Conservation (phyloP, 2,797 vertebrate genomes). For the Phataginus tetradactyla region DNA sequence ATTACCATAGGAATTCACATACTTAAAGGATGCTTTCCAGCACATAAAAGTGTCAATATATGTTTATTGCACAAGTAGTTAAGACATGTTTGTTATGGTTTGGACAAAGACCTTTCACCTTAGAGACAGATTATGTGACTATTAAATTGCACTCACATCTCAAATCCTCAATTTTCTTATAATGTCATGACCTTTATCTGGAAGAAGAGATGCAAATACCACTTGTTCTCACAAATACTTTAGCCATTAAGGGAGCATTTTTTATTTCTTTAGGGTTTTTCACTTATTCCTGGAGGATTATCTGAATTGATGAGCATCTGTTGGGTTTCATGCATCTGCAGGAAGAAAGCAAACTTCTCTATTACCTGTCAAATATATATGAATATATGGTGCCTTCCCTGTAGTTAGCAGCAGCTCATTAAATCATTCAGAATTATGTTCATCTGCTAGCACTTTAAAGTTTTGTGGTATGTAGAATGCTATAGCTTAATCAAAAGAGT, state of each 20-base stretch:
- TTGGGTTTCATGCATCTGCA: conserved; percentile 3
- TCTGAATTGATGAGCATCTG: conserved; percentile 25
- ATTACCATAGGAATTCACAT: neutral
- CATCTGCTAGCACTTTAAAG: neutral
- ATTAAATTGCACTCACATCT: conserved; percentile 72
- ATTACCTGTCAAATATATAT: conserved; percentile 36
- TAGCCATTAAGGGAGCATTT: conserved; percentile 30
- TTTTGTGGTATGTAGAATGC: neutral
- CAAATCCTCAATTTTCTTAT: conserved; percentile 62
- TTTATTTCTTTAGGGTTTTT: conserved; percentile 39
- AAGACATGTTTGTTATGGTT: conserved; percentile 52
- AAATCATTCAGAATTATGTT: neutral
- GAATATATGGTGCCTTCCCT: neutral
- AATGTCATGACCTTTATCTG: conserved; percentile 77
- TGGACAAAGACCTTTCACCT: conserved; percentile 69
- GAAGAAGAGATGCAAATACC: conserved; percentile 72
- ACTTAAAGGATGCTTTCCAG: conserved; percentile 33
- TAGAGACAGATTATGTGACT: conserved; percentile 70
- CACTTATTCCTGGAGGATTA: conserved; percentile 42
- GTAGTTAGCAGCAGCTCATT: neutral
- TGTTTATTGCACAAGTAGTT: conserved; percentile 4
- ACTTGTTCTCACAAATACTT: conserved; percentile 63
- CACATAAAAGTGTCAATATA: neutral
- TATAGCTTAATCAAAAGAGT: neutral
- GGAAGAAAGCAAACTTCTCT: conserved; percentile 39